Percentiles rank a stretch among this genome's conserved stretches.
phyloP scores from a whole-genome alignment of 1,140 invertebrate genomes.

The Spodoptera litura region DNA sequence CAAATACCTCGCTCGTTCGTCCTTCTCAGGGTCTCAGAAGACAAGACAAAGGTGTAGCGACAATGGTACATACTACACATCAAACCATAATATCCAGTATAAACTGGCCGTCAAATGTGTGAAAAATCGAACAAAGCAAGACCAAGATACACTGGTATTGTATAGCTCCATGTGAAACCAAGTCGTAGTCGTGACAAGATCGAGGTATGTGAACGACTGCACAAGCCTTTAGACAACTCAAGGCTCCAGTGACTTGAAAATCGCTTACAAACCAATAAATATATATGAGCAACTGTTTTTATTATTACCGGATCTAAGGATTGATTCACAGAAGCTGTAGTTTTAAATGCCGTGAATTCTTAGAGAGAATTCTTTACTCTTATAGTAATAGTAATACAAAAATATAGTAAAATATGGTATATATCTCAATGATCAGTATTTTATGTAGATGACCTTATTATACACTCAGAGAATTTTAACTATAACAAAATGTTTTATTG shows the following conservation, averaged over 20 bases:
- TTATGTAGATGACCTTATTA: too few species aligned
- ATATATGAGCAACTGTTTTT: conserved; percentile 15
- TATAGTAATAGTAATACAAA: too few species aligned
- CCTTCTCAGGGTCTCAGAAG: conserved; percentile 10
- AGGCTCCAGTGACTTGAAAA: conserved; percentile 7
- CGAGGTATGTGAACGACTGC: neutral
- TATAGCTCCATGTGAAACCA: neutral
- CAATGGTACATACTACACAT: conserved; percentile 1
- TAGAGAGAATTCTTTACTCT: too few species aligned
- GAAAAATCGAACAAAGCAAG: too few species aligned
- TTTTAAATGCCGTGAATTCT: neutral
- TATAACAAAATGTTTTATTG: too few species aligned
- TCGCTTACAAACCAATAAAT: conserved; percentile 8
- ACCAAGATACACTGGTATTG: too few species aligned
- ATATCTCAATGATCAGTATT: too few species aligned
- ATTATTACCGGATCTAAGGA: neutral
- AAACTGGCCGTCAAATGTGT: too few species aligned
- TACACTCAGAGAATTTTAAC: too few species aligned
- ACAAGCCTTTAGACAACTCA: conserved; percentile 1
- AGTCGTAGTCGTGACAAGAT: conserved; percentile 28
- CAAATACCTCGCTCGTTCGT: neutral
- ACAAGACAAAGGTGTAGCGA: conserved; percentile 6
- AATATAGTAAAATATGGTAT: too few species aligned
- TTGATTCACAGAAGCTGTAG: neutral
- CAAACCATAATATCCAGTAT: too few species aligned